Conservation (phyloP, 2,888 invertebrate species). For the Conops quadrifasciatus region DNA sequence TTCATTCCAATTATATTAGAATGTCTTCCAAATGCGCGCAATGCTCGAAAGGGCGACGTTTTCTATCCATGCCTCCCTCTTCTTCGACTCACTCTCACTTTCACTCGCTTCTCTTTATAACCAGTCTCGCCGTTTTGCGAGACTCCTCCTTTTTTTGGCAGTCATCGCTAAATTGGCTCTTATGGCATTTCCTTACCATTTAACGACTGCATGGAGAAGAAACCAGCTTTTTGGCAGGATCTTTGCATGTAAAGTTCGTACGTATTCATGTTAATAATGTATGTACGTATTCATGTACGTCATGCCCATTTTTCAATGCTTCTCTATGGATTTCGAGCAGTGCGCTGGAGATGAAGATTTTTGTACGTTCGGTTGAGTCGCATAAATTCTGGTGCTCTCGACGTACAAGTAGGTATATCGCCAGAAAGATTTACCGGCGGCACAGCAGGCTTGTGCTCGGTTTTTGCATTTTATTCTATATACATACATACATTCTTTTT, state of each 20-base stretch:
- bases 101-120: not conserved
- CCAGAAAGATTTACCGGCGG: too few species aligned
- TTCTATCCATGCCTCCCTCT: not conserved
- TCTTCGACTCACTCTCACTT: not conserved
- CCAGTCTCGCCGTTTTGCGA: not conserved
- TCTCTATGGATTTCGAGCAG: not conserved
- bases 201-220: not conserved
- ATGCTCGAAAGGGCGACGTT: not conserved
- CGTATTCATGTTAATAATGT: slow-evolving; percentile 1
- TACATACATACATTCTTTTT: too few species aligned
- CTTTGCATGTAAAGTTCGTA: not conserved
- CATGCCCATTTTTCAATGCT: slow-evolving; percentile 3
- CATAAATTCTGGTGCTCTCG: not conserved
- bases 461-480: too few species aligned
- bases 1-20: not conserved
- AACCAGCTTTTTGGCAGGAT: not conserved
- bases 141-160: too few species aligned
- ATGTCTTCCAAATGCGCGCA: not conserved
- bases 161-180: not conserved
- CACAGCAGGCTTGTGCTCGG: not conserved
- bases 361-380: not conserved
- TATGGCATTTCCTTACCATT: not conserved
- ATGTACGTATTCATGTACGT: not conserved
- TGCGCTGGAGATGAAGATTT: not conserved
- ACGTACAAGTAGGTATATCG: not conserved